Base-by-base conservation (phyloP, 1,140 invertebrate genomes). In the Battus philenor region DNA sequence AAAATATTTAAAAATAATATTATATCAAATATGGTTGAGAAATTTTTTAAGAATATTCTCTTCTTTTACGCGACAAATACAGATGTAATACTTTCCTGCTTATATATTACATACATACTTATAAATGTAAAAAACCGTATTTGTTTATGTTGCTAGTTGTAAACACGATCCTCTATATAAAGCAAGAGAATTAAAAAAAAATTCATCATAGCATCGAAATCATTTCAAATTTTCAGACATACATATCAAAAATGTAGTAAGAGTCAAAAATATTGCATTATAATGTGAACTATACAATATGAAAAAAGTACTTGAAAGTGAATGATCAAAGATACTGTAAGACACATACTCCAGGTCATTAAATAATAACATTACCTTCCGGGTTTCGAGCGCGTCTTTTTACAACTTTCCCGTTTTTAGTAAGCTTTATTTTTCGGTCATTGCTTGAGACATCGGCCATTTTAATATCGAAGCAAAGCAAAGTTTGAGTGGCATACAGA, bases 381-480 rank as follows among this genome's bases (percentile, higher is more conserved):
- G 85, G 85, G 72, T 87, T 87, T 64, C 80, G 66, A 47, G 67
- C 39, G 17, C 85, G 75, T 66, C 70, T 83, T 70, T 87, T 87
- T 41, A 78, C 69, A 62, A 80, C 65, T 83, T 83, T 79, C 18
- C 78, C 74, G 52, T 73, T 79, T 82, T 81, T 86, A 59, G 55
- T 82, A 48, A 75, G 57, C 60, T 81, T 84, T 52, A 78, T 45
- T 78, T 85, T 86, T 49, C 78, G 72, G 1, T 84, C 81, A 59
- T 62, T 69, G 54, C 66, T 82, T 75, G 77, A 65, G 78, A 85
- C 81, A 84, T 85, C 84, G 68, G 84, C 81, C 84, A 85, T 86
- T 86, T 85, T 86, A 68, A 50, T 70, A 84, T 71, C 75, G 62
- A 70, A 70, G 65, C 64, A 53, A 26, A 26, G 9, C 15, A 27